Evolutionary conservation across 2,888 invertebrate genomes (phyloP), one percentile per base, ranked within the genome.

Genomic region (Drosophila yooni): DNA sequence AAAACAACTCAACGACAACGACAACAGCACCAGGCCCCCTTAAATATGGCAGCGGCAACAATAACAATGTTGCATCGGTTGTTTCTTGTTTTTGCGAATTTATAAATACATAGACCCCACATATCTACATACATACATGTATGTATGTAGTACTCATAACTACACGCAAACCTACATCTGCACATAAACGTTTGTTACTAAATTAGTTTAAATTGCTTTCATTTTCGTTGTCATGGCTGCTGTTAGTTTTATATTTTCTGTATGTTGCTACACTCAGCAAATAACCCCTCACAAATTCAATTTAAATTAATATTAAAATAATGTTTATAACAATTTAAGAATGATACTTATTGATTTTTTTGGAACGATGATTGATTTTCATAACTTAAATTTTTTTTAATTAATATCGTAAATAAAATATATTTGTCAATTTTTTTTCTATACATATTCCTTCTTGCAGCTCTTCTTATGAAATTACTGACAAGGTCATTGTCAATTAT

Each of bases 121-220:
- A 38, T 7, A 38, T 15, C 15, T n/a, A 27, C 54, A 36, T 21
- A 43, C 56, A 27, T 36, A 52, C 15, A 15, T 34, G 31, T n/a
- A 25, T 50, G 21, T 36, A 52, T 33, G 31, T 52, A 36, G 15
- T 34, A 34, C 43, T 52, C 57, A 53, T 64, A 43, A 29, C 11
- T 38, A 52, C 10, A 34, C 36, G 43, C 15, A 51, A 48, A 21
- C 15, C 33, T 53, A 43, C 59, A 50, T 57, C 54, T 53, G 54
- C 33, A 58, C 57, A 61, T 59, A 67, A 31, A 56, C 43, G 54
- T 64, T 70, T 70, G 57, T 74, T 70, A 70, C 53, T 82, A 70
- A 81, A 75, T 81, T 74, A 75, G 88, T 88, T 85, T 69, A 85
- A 88, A 81, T 85, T 77, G 71, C 85, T 82, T 84, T 88, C 81